Evolutionary conservation across 1,140 invertebrate genomes (phyloP), one percentile per base, ranked within the genome.

Genomic region (Procambarus clarkii): DNA sequence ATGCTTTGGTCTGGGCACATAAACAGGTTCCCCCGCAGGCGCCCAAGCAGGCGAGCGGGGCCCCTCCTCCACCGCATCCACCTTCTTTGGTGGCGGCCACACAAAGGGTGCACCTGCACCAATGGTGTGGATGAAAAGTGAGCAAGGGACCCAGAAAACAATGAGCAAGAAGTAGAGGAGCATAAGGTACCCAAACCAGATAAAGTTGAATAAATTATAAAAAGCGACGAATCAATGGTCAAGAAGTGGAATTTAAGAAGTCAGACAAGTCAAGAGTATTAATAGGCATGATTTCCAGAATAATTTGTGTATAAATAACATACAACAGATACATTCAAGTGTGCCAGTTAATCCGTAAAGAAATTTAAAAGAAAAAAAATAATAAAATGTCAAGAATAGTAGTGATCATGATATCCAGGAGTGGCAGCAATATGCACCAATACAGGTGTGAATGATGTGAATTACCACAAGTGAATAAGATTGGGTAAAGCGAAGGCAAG

Each of bases 1-100:
- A 58, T 92, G 78, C 64, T 84, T 88, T 45, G 92, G 92, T 71
- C 84, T 76, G 79, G 84, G 92, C 69, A 93, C 82, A 44, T 87
- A 78, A 71, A 58, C 44, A 48, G 89, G 85, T 76, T 89, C 91
- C 64, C 91, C 91, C 48, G 88, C 74, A 69, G 92, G 91, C 74
- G 91, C 91, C 91, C 91, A 93, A 18, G 92, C 74, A 34, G 91
- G 91, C 44, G 92, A 48, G 34, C 83, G 84, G 74, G 86, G 83
- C 86, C 80, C 84, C 83, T 80, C 76, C 88, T 92, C 85, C 78
- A 84, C 88, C 77, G 71, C 80, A 54, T 90, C 92, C 74, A 80
- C 88, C 50, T 77, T 83, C 46, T 85, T 88, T 18, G 92, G 81
- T 80, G 92, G 91, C 60, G 92, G 92, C 91, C 91, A 92, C 84